These are phyloP conservation scores for Protonibea diacanthus DNA, from an alignment of 2,797 vertebrate genomes.

Conservation along the genomic window DNA sequence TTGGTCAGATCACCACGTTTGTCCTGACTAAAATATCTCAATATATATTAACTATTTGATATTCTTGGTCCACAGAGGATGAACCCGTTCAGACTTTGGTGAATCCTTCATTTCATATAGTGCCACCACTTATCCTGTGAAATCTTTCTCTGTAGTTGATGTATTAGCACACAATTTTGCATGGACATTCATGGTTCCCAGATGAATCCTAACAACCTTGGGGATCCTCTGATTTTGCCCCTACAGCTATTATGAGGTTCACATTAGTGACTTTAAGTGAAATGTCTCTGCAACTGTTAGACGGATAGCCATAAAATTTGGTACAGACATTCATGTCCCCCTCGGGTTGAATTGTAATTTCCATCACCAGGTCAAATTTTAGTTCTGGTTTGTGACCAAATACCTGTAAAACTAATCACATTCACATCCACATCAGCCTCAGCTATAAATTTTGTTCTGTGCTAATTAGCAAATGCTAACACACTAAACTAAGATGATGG, in stretches of 20 bases:
- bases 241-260: background rate
- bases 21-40: constrained; percentile 11
- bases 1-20: background rate
- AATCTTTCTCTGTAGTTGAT: background rate
- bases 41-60: background rate
- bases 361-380: background rate
- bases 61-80: constrained; percentile 1
- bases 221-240: background rate
- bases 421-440: background rate
- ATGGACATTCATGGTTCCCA: constrained; percentile 4
- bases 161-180: background rate
- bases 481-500: background rate
- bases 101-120: background rate
- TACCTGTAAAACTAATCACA: background rate
- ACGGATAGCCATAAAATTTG: background rate
- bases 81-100: background rate
- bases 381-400: background rate
- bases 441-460: background rate
- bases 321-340: background rate
- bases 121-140: background rate
- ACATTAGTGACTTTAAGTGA: constrained; percentile 4
- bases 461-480: background rate
- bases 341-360: background rate
- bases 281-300: background rate
- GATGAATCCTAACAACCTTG: constrained; percentile 1